Evolutionary conservation across 2,797 vertebrate species (phyloP).

Genomic region (Choloepus didactylus): DNA sequence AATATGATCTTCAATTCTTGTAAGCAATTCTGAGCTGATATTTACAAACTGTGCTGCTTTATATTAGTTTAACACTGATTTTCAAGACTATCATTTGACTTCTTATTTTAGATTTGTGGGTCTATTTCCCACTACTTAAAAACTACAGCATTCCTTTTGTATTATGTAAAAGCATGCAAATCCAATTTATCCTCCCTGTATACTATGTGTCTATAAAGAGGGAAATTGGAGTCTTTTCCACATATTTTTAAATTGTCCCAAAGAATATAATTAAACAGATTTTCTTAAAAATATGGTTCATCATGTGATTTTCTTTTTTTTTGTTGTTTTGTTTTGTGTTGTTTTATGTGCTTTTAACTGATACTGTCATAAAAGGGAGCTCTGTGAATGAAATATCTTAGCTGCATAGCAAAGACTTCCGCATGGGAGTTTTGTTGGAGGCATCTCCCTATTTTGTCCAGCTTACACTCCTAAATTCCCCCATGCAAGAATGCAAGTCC

Average conservation of each 20-base stretch:
- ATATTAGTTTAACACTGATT: background rate
- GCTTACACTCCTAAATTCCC: background rate
- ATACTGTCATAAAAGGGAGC: background rate
- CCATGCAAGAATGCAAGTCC: accelerated
- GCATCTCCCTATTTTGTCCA: background rate
- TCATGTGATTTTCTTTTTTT: background rate
- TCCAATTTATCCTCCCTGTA: background rate
- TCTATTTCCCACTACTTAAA: background rate
- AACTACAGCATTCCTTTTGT: background rate
- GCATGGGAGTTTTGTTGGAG: background rate
- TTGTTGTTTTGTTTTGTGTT: background rate
- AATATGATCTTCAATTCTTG: accelerated
- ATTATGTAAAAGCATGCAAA: accelerated
- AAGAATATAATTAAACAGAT: background rate
- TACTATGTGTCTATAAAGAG: accelerated
- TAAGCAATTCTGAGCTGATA: accelerated
- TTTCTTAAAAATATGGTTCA: background rate
- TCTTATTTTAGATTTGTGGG: background rate
- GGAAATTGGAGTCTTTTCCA: background rate
- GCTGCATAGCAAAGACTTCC: background rate
- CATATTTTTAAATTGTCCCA: background rate
- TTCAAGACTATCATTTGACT: background rate
- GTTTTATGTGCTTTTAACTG: background rate
- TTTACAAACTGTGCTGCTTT: background rate
- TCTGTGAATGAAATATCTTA: background rate